These are phyloP conservation scores for Nephrotoma flavescens DNA, from an alignment of 2,888 invertebrate species.

Conservation along the genomic window DNA sequence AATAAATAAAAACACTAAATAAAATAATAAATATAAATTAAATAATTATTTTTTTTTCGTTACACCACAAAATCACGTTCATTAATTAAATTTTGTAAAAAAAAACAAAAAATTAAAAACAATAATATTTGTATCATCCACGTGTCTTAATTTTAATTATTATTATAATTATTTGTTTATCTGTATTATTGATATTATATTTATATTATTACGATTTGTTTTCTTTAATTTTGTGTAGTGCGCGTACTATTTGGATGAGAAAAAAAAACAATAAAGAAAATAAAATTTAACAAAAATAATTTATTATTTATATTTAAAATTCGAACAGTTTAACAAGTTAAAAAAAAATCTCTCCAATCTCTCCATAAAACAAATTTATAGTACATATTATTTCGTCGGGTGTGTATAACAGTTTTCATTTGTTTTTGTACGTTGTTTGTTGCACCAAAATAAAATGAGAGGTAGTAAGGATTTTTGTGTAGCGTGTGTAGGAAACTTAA, in stretches of 20 bases:
- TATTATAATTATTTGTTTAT: not conserved
- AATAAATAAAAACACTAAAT: not conserved
- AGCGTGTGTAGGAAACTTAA: not conserved
- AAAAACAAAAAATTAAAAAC: not conserved
- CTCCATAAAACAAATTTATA: not conserved
- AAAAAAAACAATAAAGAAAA: not conserved
- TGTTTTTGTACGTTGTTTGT: not conserved
- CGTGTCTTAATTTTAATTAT: not conserved
- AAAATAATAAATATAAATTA: not conserved
- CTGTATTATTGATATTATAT: not conserved
- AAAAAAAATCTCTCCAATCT: not conserved
- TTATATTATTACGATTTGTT: not conserved
- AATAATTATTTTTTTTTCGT: not conserved
- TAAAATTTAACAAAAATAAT: not conserved
- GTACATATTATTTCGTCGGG: not conserved
- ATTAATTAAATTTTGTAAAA: not conserved
- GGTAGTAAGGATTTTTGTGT: not conserved
- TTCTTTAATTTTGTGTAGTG: not conserved
- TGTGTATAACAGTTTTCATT: not conserved
- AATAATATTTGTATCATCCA: not conserved
- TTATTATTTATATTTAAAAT: not conserved
- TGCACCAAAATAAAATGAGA: not conserved
- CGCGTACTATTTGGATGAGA: not conserved
- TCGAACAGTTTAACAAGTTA: not conserved
- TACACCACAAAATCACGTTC: not conserved